Base-by-base conservation (phyloP, 2,797 vertebrate species). In the Momotus momota region DNA sequence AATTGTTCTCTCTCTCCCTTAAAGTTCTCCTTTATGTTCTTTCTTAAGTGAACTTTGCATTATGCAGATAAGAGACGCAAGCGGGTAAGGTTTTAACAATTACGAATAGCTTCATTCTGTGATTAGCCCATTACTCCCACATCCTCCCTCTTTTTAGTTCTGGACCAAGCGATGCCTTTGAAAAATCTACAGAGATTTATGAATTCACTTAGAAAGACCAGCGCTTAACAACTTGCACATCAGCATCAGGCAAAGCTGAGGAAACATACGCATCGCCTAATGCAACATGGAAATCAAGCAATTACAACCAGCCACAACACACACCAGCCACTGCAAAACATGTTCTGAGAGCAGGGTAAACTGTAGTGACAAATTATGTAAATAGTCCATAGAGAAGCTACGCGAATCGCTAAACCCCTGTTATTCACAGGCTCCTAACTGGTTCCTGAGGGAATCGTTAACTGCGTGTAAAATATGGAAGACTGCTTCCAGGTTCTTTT, bases 81-180 rank as follows among this genome's bases (percentile, higher is more conserved):
- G 94, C 58, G 95, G 17, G 22, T 86, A 84, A 96, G 83, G 48
- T 89, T 95, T 94, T 92, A 94, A 97, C 90, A 97, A 94, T 96
- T 88, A 93, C 58, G 94, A 98, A 97, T 96, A 88, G 82, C 93
- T 96, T 97, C 87, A 80, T 95, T 98, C 94, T 95, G 81, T 93
- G 88, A 92, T 95, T 94, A 94, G 81, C 82, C 80, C 91, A 51
- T 93, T 82, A 67, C 60, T 96, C 83, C 93, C 88, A 93, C 94
- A 93, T 90, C 92, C 91, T 94, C 79, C 77, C 52, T 80, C 80
- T 90, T 91, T 86, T 67, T 29, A 81, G 65, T 64, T 90, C 81
- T 48, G 55, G 84, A 97, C 69, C 87, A 91, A 97, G 93, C 91
- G 38, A 86, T 94, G 94, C 65, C 90, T 88, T 92, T 94, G 58